Percentiles rank a stretch among this genome's conserved stretches.
Conservation (phyloP, 2,797 vertebrate species). For the Carduelis carduelis region DNA sequence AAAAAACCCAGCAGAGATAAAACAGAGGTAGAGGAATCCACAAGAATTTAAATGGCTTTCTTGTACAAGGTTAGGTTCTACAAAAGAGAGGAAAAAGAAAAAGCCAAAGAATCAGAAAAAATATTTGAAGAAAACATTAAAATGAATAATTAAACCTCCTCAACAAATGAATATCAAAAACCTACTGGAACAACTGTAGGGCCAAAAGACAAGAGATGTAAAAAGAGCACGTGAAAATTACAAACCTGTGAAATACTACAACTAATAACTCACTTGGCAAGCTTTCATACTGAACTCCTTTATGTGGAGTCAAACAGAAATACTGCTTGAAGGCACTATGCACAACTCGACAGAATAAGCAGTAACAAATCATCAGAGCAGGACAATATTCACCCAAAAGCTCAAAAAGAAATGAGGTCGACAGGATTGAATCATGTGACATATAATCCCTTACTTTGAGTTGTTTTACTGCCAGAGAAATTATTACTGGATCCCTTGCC, state of each 20-base stretch:
- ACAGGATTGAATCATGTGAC: background rate
- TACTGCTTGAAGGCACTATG: background rate
- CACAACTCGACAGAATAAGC: background rate
- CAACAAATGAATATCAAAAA: background rate
- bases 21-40: background rate
- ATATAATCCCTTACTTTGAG: background rate
- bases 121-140: background rate
- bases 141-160: background rate
- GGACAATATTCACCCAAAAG: background rate
- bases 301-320: background rate
- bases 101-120: background rate
- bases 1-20: background rate
- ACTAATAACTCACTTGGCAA: background rate
- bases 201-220: background rate
- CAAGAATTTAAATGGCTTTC: background rate
- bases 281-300: background rate
- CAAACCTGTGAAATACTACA: background rate
- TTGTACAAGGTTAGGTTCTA: background rate
- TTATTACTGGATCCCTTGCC: background rate
- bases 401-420: background rate
- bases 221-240: background rate
- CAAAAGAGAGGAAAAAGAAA: background rate
- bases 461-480: background rate
- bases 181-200: background rate
- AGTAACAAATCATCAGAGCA: background rate